Evolutionary conservation across 2,113 vertebrate species (phyloP), one percentile per base, ranked within the genome.

Genomic region (Copsychus sechellarum): DNA sequence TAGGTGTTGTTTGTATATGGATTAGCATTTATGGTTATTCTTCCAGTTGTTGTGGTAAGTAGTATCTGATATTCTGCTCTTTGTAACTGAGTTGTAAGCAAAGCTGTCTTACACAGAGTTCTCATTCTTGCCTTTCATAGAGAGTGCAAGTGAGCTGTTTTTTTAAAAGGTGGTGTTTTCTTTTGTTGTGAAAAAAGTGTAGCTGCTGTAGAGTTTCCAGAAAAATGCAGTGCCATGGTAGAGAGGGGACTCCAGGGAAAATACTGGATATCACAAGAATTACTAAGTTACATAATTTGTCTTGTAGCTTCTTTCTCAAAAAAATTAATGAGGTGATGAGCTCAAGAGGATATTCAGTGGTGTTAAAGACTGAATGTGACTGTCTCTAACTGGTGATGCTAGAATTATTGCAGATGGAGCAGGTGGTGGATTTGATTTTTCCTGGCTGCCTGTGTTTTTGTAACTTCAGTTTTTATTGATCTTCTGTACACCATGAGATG

Each of bases 1-100:
- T 92, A 99, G 99, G 99, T 99, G 93, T 98, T 99, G 95, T 97
- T 99, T 93, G 99, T 99, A 0, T 99, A 99, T 22, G 99, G 99
- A 64, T 97, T 99, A 84, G 99, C 99, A n/a, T 99, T 99, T 79
- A 99, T 99, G 99, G 99, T 99, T 95, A 99, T 99, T 95, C 99
- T 99, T 93, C 99, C 99, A 50, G 99, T 99, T 82, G 99, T 99
- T 78, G 99, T 99, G 98, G 99, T 99, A 97, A 98, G 99, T 98
- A 92, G 48, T 92, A 56, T 33, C 53, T 93, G 9, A 82, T 85
- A 24, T 72, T 81, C 43, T 71, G 2, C 24, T 10, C 19, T 62
- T n/a, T 64, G 21, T 84, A 91, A 87, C 40, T 42, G 67, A 62
- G 19, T 18, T 65, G 40, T 65, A 70, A 87, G 38, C 34, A 50